A percentile compares a stretch with the other conserved stretches of the same genome.
Conservation (phyloP, 2,888 invertebrate genomes). For the Aethes cnicana region DNA sequence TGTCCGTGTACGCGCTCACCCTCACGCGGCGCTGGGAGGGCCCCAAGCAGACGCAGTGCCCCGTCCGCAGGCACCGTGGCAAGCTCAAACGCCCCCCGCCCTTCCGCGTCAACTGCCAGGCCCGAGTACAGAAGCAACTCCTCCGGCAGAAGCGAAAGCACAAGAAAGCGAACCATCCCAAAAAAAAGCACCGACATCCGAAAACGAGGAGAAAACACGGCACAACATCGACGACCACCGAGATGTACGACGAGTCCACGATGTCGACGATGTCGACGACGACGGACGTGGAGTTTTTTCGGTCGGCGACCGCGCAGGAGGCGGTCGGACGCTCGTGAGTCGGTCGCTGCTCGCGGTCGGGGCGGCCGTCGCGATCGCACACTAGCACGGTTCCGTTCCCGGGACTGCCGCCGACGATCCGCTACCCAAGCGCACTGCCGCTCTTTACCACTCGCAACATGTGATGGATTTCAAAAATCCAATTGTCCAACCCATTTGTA, state of each 20-base stretch:
- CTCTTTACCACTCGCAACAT: too few relatives aligned
- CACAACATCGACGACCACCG: conserved; percentile 74
- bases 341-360: conserved; percentile 73
- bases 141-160: conserved; percentile 72
- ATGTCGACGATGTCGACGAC: conserved; percentile 79
- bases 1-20: conserved; percentile 89
- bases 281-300: conserved; percentile 81
- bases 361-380: conserved; percentile 78
- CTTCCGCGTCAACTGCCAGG: conserved; percentile 72
- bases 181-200: conserved; percentile 79
- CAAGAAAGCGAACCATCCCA: conserved; percentile 75
- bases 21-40: conserved; percentile 67
- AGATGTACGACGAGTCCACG: conserved; percentile 77
- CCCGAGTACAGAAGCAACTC: conserved; percentile 74
- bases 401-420: conserved; percentile 47
- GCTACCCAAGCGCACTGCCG: conserved; percentile 41
- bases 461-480: too few relatives aligned
- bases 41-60: conserved; percentile 60
- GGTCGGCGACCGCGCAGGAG: conserved; percentile 81
- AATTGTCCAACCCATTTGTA: too few relatives aligned
- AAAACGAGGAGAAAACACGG: conserved; percentile 79
- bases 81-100: conserved; percentile 72
- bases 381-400: conserved; percentile 77
- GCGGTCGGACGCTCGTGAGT: conserved; percentile 78
- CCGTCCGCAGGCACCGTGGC: conserved; percentile 67